phyloP scores from a whole-genome alignment of 2,797 vertebrate species.

The Pseudomugil tenellus region DNA sequence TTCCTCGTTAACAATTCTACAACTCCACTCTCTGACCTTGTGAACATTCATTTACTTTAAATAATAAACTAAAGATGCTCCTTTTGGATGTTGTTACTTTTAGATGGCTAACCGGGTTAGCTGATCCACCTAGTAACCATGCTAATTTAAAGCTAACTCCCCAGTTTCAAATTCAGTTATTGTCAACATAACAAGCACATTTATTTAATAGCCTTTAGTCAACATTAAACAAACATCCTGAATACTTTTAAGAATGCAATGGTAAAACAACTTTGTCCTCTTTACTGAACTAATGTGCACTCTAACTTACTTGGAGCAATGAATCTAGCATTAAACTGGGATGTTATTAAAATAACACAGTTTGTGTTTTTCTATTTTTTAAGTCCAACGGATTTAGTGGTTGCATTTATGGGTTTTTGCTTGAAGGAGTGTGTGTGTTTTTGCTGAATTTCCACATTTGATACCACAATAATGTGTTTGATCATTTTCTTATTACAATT shows the following conservation, averaged over 20 bases:
- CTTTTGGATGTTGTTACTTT: not conserved
- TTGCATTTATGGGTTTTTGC: slow-evolving; percentile 10
- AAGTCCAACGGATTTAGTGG: slow-evolving; percentile 20
- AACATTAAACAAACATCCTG: not conserved
- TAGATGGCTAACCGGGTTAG: not conserved
- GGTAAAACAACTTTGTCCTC: too few relatives aligned
- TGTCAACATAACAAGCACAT: not conserved
- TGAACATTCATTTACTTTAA: not conserved
- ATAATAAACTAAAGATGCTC: not conserved
- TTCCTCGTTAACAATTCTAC: not conserved
- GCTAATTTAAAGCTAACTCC: not conserved
- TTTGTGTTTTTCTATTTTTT: not conserved
- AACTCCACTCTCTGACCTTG: not conserved
- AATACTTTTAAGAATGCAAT: not conserved
- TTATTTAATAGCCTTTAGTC: not conserved
- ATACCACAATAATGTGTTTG: slow-evolving; percentile 18
- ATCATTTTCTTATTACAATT: slow-evolving; percentile 5
- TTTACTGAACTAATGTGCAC: not conserved
- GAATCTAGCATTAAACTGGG: slow-evolving; percentile 1
- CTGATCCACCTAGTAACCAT: not conserved
- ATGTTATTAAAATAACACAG: slow-evolving; percentile 16
- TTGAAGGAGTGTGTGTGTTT: slow-evolving; percentile 1
- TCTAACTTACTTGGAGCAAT: not conserved
- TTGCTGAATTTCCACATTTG: slow-evolving; percentile 37
- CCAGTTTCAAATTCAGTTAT: not conserved